Conservation (phyloP, 1,140 invertebrate species). For the Xylocopa sonorina region DNA sequence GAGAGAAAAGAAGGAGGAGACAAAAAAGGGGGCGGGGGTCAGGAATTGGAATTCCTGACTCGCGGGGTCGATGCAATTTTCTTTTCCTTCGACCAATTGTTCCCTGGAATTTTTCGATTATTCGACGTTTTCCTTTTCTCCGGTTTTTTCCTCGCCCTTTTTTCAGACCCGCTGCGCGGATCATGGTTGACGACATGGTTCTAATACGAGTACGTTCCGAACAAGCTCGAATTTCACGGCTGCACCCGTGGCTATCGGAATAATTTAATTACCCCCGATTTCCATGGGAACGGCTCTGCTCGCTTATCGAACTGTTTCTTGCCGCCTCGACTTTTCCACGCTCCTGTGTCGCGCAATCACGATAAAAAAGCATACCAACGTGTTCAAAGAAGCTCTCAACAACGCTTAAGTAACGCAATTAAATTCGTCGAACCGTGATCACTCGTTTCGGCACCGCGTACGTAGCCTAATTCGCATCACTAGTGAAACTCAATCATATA, state of each 20-base stretch:
- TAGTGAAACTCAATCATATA: background rate
- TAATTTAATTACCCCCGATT: constrained; percentile 1
- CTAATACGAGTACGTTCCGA: too few species aligned
- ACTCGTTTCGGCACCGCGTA: too few species aligned
- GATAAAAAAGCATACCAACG: too few species aligned
- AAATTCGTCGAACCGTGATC: too few species aligned
- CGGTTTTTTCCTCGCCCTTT: background rate
- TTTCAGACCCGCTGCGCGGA: background rate
- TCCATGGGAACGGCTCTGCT: background rate
- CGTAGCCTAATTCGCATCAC: background rate
- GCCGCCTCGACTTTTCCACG: background rate
- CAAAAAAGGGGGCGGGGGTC: too few species aligned
- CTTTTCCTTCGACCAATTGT: background rate
- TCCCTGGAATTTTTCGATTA: background rate
- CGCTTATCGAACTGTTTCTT: background rate
- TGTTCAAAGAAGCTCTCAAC: too few species aligned
- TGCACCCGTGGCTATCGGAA: background rate
- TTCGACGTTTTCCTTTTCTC: too few species aligned
- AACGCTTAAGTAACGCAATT: too few species aligned
- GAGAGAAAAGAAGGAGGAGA: background rate
- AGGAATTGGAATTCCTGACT: background rate
- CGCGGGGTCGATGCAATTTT: background rate
- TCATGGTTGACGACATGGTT: background rate
- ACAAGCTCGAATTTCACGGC: background rate
- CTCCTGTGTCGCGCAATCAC: background rate